A percentile compares a stretch with the other conserved stretches of the same genome.
These are phyloP conservation scores for Maniola jurtina DNA, from an alignment of 1,140 invertebrate genomes.

Conservation along the genomic window DNA sequence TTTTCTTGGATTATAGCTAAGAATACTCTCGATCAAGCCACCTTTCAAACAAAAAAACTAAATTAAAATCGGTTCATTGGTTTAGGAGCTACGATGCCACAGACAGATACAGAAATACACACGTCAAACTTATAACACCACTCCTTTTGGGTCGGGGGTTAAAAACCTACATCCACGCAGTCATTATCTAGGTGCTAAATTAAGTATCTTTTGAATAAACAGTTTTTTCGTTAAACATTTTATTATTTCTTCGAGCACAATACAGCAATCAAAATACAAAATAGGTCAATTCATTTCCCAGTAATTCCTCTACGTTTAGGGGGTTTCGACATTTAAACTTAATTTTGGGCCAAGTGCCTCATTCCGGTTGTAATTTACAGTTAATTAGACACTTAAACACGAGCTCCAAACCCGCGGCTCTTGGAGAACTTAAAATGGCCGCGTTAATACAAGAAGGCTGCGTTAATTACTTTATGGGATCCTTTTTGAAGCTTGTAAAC, in stretches of 20 bases:
- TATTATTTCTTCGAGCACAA: too few species aligned
- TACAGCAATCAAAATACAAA: conserved; percentile 37
- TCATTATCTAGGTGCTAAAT: too few species aligned
- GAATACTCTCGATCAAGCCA: too few species aligned
- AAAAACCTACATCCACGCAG: too few species aligned
- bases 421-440: conserved; percentile 14
- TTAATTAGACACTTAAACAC: conserved; percentile 73
- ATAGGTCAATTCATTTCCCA: conserved; percentile 54
- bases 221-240: neutral
- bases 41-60: too few species aligned
- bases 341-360: conserved; percentile 66
- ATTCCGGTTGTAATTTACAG: conserved; percentile 72
- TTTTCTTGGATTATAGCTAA: too few species aligned
- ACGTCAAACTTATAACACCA: too few species aligned
- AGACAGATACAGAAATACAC: too few species aligned
- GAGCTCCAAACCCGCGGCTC: conserved; percentile 33
- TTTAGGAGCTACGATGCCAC: too few species aligned
- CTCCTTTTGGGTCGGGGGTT: too few species aligned
- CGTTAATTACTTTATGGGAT: conserved; percentile 14
- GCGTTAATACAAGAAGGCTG: conserved; percentile 13
- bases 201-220: too few species aligned
- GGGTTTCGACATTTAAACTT: conserved; percentile 70
- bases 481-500: conserved; percentile 5
- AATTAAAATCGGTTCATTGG: too few species aligned
- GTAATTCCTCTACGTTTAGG: conserved; percentile 61